Base-by-base conservation (phyloP, 1,140 invertebrate species). In the Ceratoteleas bidentatus region DNA sequence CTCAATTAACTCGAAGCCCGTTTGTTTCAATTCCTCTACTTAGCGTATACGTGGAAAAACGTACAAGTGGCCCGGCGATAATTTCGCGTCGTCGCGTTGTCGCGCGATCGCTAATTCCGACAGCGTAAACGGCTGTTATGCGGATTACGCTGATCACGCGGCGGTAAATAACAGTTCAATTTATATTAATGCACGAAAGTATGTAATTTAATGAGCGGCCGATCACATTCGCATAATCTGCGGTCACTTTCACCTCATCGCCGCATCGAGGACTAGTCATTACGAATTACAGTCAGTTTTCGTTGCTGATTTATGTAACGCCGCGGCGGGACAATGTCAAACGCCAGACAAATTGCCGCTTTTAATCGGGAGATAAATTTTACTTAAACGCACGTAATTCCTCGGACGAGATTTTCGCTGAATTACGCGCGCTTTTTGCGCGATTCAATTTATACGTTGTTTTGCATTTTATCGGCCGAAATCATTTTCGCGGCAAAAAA, bases 131-230 rank as follows among this genome's bases (percentile, higher is more conserved):
- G 56, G n/a, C 54, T 32, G 50, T 68, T 69, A 8, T 10, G 53
- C 36, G 33, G 13, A 79, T 45, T 65, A 60, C 33, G 52, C 43
- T 34, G 7, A 65, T 60, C 34, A 36, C 49, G 16, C 24, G 15
- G 53, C 43, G 11, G 15, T 70, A 72, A 75, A 76, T 81, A 75
- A 70, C 65, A 64, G 58, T 75, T 70, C 53, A 61, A 72, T 75
- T 76, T 72, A 76, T 80, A 83, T 80, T 83, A 79, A 76, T 73
- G 66, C 73, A 57, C 52, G 72, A 77, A 80, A 83, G 81, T 77
- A 65, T 80, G 57, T 79, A 73, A 83, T 83, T 80, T 80, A 78
- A 83, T 83, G 62, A 74, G 15, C 50, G 14, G 61, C n/a, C 50
- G 70, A 76, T 80, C 72, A 45, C 68, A 79, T 52, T 70, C 65